phyloP scores from a whole-genome alignment of 2,888 invertebrate species.

The Dorcus hopei region DNA sequence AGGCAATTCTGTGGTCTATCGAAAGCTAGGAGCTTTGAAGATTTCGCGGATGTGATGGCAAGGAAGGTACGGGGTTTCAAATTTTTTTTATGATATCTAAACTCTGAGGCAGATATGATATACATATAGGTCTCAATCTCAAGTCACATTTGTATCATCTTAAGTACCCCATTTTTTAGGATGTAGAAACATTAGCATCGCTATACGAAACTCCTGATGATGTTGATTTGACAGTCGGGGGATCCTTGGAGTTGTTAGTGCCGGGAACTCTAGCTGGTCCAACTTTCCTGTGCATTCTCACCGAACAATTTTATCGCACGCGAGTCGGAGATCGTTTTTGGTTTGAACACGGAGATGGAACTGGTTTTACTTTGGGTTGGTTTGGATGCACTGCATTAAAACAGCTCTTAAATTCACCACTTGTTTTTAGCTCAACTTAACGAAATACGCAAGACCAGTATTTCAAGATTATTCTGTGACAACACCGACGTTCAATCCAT shows the following conservation, averaged over 20 bases:
- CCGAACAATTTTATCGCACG: slow-evolving; percentile 83
- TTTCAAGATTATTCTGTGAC: slow-evolving; percentile 77
- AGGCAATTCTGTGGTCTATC: slow-evolving; percentile 73
- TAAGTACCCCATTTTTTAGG: slow-evolving; percentile 49
- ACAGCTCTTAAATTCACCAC: neutral
- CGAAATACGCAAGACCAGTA: slow-evolving; percentile 73
- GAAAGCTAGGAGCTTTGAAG: slow-evolving; percentile 66
- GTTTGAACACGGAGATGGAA: slow-evolving; percentile 66
- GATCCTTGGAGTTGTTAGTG: slow-evolving; percentile 73
- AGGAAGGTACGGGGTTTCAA: slow-evolving; percentile 50
- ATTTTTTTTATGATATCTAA: slow-evolving; percentile 26
- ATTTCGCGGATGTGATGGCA: slow-evolving; percentile 66
- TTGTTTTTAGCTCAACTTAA: slow-evolving; percentile 59
- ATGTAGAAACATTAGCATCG: slow-evolving; percentile 60
- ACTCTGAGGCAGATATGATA: neutral
- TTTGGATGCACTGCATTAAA: neutral
- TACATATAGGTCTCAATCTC: too few relatives aligned
- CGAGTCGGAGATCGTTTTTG: slow-evolving; percentile 85
- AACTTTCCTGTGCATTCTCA: slow-evolving; percentile 83
- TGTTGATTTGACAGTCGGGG: slow-evolving; percentile 84
- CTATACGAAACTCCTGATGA: slow-evolving; percentile 74
- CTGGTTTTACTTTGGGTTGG: slow-evolving; percentile 63
- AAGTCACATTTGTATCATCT: neutral
- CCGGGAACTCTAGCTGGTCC: slow-evolving; percentile 79
- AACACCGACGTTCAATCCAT: slow-evolving; percentile 67